Conservation (phyloP, 2,888 invertebrate genomes). For the Mamestra brassicae region DNA sequence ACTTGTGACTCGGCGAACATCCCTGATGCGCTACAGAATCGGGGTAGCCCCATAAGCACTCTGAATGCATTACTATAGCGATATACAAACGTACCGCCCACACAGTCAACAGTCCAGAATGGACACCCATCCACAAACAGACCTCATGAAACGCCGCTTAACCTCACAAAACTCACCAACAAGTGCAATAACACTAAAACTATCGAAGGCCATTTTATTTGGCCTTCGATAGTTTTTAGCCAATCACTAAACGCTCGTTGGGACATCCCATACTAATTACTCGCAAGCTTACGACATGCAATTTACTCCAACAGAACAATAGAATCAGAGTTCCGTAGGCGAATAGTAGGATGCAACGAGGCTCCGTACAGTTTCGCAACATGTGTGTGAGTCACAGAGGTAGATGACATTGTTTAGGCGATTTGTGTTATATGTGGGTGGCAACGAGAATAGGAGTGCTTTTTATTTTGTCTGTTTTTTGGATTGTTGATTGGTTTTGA, state of each 20-base stretch:
- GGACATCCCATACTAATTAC: constrained; percentile 47
- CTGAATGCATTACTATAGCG: too few species aligned
- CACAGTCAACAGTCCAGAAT: too few species aligned
- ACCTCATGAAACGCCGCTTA: neutral
- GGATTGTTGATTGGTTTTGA: constrained; percentile 26
- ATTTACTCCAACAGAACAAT: constrained; percentile 60
- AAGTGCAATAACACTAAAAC: constrained; percentile 13
- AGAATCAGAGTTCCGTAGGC: constrained; percentile 62
- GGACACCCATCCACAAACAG: neutral
- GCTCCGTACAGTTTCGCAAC: constrained; percentile 55
- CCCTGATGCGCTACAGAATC: too few species aligned
- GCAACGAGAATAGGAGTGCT: constrained; percentile 19
- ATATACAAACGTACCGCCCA: too few species aligned
- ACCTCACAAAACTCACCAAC: neutral
- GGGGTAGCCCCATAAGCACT: too few species aligned
- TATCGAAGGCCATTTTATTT: neutral
- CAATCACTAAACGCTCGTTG: constrained; percentile 29
- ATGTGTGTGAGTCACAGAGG: constrained; percentile 45
- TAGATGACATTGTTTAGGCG: constrained; percentile 46
- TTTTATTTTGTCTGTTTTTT: constrained; percentile 21
- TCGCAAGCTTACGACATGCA: constrained; percentile 41
- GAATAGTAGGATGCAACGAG: constrained; percentile 56
- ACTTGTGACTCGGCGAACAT: too few species aligned
- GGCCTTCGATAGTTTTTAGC: too few species aligned
- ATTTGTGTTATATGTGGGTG: constrained; percentile 32